Conservation (phyloP, 2,888 invertebrate genomes). For the Blastobasis lacticolella region DNA sequence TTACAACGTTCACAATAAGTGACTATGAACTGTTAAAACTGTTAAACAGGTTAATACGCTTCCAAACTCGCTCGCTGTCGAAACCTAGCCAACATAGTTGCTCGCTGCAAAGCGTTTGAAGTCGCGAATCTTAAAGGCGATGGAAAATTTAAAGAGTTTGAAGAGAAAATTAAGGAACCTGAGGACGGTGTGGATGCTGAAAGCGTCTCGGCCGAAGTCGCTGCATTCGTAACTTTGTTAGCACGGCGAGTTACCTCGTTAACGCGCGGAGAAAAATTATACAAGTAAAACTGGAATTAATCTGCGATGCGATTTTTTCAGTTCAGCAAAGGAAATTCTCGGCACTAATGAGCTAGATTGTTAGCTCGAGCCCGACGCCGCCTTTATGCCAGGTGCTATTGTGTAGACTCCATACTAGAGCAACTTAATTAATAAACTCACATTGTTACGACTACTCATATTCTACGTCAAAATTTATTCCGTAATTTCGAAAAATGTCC, state of each 20-base stretch:
- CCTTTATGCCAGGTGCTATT: slow-evolving; percentile 41
- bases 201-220: slow-evolving; percentile 39
- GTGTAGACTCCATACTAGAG: slow-evolving; percentile 22
- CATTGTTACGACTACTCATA: no score
- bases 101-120: slow-evolving; percentile 32
- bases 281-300: slow-evolving; percentile 52
- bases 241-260: slow-evolving; percentile 57
- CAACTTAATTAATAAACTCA: no score
- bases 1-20: slow-evolving; percentile 29
- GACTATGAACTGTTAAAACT: slow-evolving; percentile 25
- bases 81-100: slow-evolving; percentile 32
- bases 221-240: slow-evolving; percentile 61
- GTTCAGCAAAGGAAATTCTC: slow-evolving; percentile 39
- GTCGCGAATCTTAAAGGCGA: slow-evolving; percentile 47
- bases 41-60: slow-evolving; percentile 23
- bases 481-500: no score
- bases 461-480: no score
- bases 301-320: slow-evolving; percentile 40
- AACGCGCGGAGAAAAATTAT: slow-evolving; percentile 52
- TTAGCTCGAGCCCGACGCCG: slow-evolving; percentile 32
- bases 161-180: slow-evolving; percentile 58
- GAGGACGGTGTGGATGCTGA: slow-evolving; percentile 33
- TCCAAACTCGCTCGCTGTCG: slow-evolving; percentile 11
- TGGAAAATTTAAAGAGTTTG: slow-evolving; percentile 61
- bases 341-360: slow-evolving; percentile 58